phyloP scores from a whole-genome alignment of 2,113 vertebrate species.

The Tenebrosternarchus preto region DNA sequence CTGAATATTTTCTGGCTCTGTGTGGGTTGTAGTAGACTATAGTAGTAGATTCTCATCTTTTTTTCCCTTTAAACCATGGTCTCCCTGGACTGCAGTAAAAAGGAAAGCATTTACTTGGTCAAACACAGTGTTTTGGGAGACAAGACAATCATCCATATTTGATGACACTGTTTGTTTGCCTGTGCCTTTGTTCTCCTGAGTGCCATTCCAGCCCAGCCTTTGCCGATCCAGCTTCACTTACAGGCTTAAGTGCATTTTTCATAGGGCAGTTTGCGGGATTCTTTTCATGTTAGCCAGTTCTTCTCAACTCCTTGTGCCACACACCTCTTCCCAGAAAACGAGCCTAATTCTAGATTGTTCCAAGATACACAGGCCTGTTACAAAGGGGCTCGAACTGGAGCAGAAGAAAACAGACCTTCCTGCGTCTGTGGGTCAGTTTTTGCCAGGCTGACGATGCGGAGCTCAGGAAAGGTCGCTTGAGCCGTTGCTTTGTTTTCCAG shows the following conservation, averaged over 20 bases:
- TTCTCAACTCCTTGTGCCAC: background rate
- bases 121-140: constrained; percentile 68
- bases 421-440: constrained; percentile 46
- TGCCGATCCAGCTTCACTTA: constrained; percentile 49
- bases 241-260: constrained; percentile 52
- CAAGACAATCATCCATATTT: constrained; percentile 75
- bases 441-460: background rate
- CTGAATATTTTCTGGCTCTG: background rate
- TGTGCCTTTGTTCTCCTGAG: constrained; percentile 53
- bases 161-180: constrained; percentile 72
- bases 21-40: constrained; percentile 22
- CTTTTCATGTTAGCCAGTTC: constrained; percentile 29
- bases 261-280: constrained; percentile 49
- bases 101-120: constrained; percentile 72
- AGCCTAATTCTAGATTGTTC: background rate
- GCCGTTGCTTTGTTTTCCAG: constrained; percentile 53
- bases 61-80: constrained; percentile 54
- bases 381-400: constrained; percentile 20
- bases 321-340: constrained; percentile 6
- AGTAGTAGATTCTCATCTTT: constrained; percentile 30
- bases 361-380: background rate
- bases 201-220: constrained; percentile 41
- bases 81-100: constrained; percentile 61
- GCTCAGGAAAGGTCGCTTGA: constrained; percentile 53
- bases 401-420: constrained; percentile 28